Percentiles rank a stretch among this genome's conserved stretches.
These are phyloP conservation scores for Galaxias olidus DNA, from an alignment of 2,797 vertebrate genomes.

Conservation along the genomic window DNA sequence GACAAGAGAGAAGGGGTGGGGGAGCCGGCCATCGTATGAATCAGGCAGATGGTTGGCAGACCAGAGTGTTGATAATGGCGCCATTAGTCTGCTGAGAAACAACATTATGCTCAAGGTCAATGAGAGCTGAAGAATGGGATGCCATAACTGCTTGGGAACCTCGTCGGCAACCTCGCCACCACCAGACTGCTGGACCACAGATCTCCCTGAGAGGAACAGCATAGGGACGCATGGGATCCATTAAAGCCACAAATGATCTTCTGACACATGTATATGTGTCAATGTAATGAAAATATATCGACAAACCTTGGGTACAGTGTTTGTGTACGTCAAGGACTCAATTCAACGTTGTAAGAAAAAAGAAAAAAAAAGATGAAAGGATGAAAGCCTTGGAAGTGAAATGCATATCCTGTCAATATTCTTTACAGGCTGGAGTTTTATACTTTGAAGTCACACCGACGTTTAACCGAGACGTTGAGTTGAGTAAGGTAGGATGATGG, in stretches of 20 bases:
- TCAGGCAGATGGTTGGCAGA: slow-evolving; percentile 71
- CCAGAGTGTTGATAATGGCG: slow-evolving; percentile 68
- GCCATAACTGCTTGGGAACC: slow-evolving; percentile 53
- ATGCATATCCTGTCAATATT: no score
- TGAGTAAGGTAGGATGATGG: no score
- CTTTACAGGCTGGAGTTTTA: no score
- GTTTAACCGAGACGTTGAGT: no score
- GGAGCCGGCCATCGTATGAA: slow-evolving; percentile 31
- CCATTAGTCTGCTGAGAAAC: slow-evolving; percentile 72
- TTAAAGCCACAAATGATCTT: slow-evolving; percentile 28
- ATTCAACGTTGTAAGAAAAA: no score
- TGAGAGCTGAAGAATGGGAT: slow-evolving; percentile 60
- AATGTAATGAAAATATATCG: background rate
- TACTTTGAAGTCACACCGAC: no score
- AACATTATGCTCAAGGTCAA: slow-evolving; percentile 76
- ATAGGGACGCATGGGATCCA: slow-evolving; percentile 40
- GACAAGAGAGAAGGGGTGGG: slow-evolving; percentile 20
- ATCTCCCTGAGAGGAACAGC: slow-evolving; percentile 50
- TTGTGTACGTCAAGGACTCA: no score
- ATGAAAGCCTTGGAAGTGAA: no score
- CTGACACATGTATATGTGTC: slow-evolving; percentile 40
- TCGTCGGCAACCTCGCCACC: slow-evolving; percentile 18
- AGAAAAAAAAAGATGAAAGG: no score
- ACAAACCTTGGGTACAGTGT: no score
- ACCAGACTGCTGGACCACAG: slow-evolving; percentile 37